Conservation (phyloP, 2,113 vertebrate species). For the Choloepus hoffmanni region DNA sequence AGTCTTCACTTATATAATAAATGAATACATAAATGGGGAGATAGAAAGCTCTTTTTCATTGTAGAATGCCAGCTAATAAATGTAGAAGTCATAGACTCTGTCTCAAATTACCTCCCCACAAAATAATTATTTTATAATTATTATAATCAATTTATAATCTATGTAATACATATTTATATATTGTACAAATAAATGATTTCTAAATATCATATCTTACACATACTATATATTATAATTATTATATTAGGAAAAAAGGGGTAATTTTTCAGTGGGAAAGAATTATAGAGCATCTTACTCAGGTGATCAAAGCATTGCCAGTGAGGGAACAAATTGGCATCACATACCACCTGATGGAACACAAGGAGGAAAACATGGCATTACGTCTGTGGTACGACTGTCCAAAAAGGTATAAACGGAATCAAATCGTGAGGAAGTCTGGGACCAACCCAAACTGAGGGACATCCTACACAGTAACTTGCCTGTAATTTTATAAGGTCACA, state of each 20-base stretch:
- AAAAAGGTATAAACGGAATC: background rate
- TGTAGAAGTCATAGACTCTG: background rate
- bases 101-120: background rate
- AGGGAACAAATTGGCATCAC: background rate
- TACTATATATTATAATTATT: background rate
- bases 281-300: background rate
- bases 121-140: background rate
- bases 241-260: background rate
- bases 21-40: background rate
- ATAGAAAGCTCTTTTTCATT: constrained; percentile 1
- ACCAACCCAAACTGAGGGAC: background rate
- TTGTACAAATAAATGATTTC: too few species aligned
- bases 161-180: too few species aligned
- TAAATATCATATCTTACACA: too few species aligned
- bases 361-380: background rate
- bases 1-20: background rate
- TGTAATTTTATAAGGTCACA: background rate
- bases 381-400: background rate
- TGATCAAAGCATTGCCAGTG: background rate
- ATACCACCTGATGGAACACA: background rate
- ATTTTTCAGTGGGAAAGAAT: background rate
- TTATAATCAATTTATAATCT: too few species aligned
- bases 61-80: constrained; percentile 1
- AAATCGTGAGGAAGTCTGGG: background rate
- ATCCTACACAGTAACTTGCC: background rate